Evolutionary conservation across 2,797 vertebrate species (phyloP), one percentile per base, ranked within the genome.

Genomic region (Micropoecilia bifurca): DNA sequence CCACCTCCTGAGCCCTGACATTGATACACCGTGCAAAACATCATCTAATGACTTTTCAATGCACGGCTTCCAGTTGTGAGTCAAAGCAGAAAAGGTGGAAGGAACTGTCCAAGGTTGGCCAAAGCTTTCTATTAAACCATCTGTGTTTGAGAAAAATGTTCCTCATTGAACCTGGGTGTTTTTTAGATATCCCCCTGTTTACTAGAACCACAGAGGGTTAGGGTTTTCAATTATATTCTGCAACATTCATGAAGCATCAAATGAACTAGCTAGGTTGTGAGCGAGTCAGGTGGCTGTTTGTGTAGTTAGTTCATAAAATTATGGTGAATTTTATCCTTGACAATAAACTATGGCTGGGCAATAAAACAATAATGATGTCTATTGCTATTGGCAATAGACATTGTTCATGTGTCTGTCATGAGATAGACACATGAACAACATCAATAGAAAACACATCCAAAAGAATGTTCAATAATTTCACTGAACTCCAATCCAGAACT

Each of bases 51-150:
- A 36, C 0, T 48, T 79, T 48, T 78, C 28, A 71, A 71, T 71
- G 25, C 68, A n/a, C 14, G 43, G 25, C 43, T 16, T 28, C 4
- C 14, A 69, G 53, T 36, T 80, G 66, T 63, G 22, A 80, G 43
- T 46, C 77, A 74, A 76, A 57, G 22, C 36, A 39, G 28, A 81
- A 22, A 1, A 59, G n/a, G 16, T 50, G 36, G 61, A 47, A 55
- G 36, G n/a, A 63, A 25, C 47, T 46, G 39, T 59, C 12, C 43
- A 75, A 33, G 28, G 28, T 36, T 61, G 12, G 45, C 33, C 46
- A 47, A 66, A 13, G 30, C 45, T 1, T 30, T 10, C 28, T 6
- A 53, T 71, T 71, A 13, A 71, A 28, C 41, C 43, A 45, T 46
- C 68, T 28, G 41, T n/a, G 25, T 28, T 28, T 28, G n/a, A 71